Conservation (phyloP, 2,888 invertebrate genomes). For the Agrochola litura region DNA sequence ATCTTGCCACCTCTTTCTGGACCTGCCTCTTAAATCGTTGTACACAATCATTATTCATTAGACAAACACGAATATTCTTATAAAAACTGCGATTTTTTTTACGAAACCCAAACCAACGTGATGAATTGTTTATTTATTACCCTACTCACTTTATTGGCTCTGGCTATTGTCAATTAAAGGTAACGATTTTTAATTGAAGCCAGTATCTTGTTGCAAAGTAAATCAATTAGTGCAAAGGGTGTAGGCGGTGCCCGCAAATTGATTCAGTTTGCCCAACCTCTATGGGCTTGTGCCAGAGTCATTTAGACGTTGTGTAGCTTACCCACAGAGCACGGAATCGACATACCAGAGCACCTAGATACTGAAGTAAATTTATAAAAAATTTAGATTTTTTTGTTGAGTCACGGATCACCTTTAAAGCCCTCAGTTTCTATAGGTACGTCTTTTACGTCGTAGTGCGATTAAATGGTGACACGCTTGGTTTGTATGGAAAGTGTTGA, state of each 20-base stretch:
- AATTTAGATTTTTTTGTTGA: no score
- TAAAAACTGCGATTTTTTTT: conserved; percentile 26
- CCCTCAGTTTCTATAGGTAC: background rate
- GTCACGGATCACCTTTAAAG: background rate
- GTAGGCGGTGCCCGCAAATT: conserved; percentile 77
- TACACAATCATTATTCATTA: no score
- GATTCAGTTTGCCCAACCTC: conserved; percentile 78
- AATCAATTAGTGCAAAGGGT: conserved; percentile 86
- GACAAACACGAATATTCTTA: background rate
- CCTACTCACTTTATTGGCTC: conserved; percentile 71
- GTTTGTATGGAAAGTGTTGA: background rate
- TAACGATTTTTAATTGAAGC: conserved; percentile 84
- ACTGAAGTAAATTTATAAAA: background rate
- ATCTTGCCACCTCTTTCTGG: no score
- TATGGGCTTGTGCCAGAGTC: conserved; percentile 63
- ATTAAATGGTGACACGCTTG: background rate
- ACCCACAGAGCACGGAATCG: conserved; percentile 6
- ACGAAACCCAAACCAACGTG: conserved; percentile 42
- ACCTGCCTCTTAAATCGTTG: no score
- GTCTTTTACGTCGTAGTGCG: background rate
- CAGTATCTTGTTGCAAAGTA: conserved; percentile 85
- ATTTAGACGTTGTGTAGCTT: conserved; percentile 57
- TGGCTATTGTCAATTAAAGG: conserved; percentile 81
- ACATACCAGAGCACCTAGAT: background rate
- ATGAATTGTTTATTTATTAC: conserved; percentile 68